A percentile compares a stretch with the other conserved stretches of the same genome.
Evolutionary conservation across 2,797 vertebrate species (phyloP).

Genomic region (Vultur gryphus): DNA sequence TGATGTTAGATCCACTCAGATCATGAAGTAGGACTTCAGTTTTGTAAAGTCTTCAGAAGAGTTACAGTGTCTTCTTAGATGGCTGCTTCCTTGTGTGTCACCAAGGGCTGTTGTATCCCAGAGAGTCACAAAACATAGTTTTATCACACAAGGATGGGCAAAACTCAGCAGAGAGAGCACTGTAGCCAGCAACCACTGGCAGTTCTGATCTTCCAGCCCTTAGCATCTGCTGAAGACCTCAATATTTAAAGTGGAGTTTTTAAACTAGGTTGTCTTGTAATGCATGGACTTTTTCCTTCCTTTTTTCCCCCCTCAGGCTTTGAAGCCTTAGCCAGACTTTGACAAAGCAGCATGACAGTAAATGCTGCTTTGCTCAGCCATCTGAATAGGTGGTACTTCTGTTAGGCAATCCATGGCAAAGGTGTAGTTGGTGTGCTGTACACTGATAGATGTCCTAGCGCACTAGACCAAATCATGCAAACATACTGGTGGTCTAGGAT

Average conservation of each 20-base stretch:
- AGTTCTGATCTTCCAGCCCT: background rate
- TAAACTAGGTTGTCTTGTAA: background rate
- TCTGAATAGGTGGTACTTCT: fast-evolving
- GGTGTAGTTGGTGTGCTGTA: background rate
- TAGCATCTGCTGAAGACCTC: background rate
- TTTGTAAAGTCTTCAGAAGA: background rate
- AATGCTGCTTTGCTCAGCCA: background rate
- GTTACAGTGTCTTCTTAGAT: background rate
- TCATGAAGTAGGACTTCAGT: background rate
- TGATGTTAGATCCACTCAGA: background rate
- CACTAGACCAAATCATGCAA: background rate
- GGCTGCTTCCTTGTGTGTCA: background rate
- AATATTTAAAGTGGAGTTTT: background rate
- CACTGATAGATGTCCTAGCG: background rate
- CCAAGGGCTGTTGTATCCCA: background rate
- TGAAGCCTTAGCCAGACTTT: background rate
- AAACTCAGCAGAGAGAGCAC: background rate
- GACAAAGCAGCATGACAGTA: background rate
- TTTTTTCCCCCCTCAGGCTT: background rate
- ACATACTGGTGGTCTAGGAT: background rate
- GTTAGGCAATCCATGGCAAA: background rate
- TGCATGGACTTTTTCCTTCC: background rate
- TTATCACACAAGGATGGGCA: background rate
- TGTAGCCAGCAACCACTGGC: background rate
- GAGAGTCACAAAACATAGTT: background rate